A percentile compares a stretch with the other conserved stretches of the same genome.
Conservation (phyloP, 2,113 vertebrate species). For the Syngnathus scovelli region DNA sequence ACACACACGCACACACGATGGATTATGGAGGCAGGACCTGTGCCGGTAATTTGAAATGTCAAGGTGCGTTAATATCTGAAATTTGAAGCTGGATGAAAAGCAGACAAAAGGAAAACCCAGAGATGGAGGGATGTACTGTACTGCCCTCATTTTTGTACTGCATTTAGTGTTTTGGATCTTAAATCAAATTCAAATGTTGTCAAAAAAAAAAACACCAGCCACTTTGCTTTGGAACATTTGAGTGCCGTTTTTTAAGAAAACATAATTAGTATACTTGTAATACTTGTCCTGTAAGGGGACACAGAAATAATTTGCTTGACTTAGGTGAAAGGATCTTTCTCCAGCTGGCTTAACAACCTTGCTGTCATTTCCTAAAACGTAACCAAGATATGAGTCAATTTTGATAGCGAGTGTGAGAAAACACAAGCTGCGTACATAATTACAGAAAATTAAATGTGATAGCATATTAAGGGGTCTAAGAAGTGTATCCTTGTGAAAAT, state of each 20-base stretch:
- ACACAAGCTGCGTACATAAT: too few relatives aligned
- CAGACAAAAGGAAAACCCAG: neutral
- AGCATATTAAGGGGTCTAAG: too few relatives aligned
- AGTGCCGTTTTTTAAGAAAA: neutral
- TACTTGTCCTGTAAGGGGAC: neutral
- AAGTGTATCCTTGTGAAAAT: too few relatives aligned
- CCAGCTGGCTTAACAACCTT: neutral
- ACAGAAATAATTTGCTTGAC: neutral
- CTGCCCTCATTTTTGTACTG: neutral
- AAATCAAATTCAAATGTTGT: neutral
- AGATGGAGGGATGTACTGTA: neutral
- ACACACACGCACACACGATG: neutral
- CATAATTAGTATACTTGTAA: neutral
- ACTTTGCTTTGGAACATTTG: neutral
- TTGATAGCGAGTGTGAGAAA: too few relatives aligned
- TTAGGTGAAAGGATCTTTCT: neutral
- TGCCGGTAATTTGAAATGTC: constrained; percentile 7
- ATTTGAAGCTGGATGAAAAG: constrained; percentile 2
- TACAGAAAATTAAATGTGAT: too few relatives aligned
- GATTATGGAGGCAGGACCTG: neutral
- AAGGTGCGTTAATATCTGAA: constrained; percentile 1
- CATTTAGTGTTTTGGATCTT: neutral
- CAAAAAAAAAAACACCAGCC: neutral
- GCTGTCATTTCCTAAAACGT: constrained; percentile 1
- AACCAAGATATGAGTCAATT: constrained; percentile 18